These are phyloP conservation scores for Lathamus discolor DNA, from an alignment of 2,113 vertebrate genomes.

Conservation along the genomic window DNA sequence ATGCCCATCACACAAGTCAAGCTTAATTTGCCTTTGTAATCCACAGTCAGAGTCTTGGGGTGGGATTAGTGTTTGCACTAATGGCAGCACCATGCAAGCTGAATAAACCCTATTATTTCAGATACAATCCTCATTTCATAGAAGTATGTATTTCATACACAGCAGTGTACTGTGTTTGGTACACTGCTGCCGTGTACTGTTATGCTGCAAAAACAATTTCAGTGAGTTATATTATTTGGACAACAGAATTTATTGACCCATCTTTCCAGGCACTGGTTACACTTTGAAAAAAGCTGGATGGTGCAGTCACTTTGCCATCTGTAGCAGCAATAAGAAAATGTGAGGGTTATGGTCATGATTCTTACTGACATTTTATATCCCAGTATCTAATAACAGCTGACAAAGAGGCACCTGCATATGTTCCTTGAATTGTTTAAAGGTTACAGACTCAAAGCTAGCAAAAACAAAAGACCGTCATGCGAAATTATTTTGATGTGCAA, in stretches of 20 bases:
- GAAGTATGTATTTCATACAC: not conserved
- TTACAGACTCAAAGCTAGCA: not conserved
- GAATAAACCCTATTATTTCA: constrained; percentile 31
- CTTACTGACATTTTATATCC: constrained; percentile 54
- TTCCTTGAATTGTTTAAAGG: not conserved
- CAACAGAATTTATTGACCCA: constrained; percentile 56
- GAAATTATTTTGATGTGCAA: not conserved
- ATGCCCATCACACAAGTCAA: not conserved
- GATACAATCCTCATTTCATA: not conserved
- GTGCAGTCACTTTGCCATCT: constrained; percentile 41
- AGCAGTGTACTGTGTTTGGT: not conserved
- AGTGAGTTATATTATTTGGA: constrained; percentile 51
- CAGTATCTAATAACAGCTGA: constrained; percentile 44
- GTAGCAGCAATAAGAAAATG: constrained; percentile 26
- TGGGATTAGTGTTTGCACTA: not conserved
- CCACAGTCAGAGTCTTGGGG: not conserved
- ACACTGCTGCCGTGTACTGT: not conserved
- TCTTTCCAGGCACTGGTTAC: constrained; percentile 24
- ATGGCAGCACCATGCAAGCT: not conserved
- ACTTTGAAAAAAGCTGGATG: not conserved
- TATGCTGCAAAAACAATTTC: constrained; percentile 56
- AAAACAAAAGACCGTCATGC: not conserved
- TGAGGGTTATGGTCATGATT: constrained; percentile 36
- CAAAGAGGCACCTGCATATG: constrained; percentile 16
- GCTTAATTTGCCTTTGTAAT: not conserved